phyloP scores from a whole-genome alignment of 2,888 invertebrate species.

The Nomada fabriciana region DNA sequence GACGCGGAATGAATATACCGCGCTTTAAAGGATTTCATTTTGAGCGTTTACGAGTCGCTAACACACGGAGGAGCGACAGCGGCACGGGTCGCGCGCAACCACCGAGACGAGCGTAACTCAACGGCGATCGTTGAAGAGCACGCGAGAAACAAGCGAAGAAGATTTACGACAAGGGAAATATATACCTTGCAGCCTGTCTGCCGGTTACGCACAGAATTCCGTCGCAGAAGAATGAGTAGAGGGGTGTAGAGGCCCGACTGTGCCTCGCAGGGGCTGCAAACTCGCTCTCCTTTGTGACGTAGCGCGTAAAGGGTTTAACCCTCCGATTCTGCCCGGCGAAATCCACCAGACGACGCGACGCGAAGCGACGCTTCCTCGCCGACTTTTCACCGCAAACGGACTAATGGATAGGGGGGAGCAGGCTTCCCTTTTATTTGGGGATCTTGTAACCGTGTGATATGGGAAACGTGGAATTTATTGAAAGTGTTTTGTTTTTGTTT shows the following conservation, averaged over 20 bases:
- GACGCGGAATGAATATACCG: constrained; percentile 64
- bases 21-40: constrained; percentile 71
- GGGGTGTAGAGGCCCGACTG: constrained; percentile 51
- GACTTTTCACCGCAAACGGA: constrained; percentile 45
- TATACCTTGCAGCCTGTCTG: constrained; percentile 54
- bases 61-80: constrained; percentile 41
- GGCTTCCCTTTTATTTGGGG: constrained; percentile 3
- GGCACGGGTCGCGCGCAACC: constrained; percentile 12
- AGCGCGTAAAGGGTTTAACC: constrained; percentile 78
- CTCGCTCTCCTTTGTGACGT: constrained; percentile 79
- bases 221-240: constrained; percentile 66
- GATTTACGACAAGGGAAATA: constrained; percentile 72
- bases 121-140: constrained; percentile 71
- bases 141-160: constrained; percentile 73
- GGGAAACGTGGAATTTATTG: neutral
- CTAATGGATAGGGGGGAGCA: neutral
- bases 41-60: constrained; percentile 68
- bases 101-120: constrained; percentile 65
- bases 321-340: constrained; percentile 57
- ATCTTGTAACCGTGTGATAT: too few species aligned
- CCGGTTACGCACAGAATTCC: constrained; percentile 55
- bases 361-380: constrained; percentile 54
- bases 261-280: constrained; percentile 68
- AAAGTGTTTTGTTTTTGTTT: neutral
- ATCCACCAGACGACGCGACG: constrained; percentile 50